These are phyloP conservation scores for Ommatoiulus sabulosus DNA, from an alignment of 2,888 invertebrate species.

Conservation along the genomic window DNA sequence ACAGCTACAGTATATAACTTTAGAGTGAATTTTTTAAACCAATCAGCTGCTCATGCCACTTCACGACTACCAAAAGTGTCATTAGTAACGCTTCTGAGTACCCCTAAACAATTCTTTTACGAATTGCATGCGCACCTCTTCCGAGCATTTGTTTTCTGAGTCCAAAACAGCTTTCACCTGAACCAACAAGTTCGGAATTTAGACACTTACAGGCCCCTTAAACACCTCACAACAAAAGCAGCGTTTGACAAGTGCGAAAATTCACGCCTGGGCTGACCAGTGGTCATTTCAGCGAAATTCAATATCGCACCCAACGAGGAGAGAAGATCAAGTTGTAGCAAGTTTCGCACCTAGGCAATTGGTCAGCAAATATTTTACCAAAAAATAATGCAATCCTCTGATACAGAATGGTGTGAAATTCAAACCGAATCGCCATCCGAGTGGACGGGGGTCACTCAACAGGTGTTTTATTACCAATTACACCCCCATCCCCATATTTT, in stretches of 20 bases:
- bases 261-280: slow-evolving; percentile 4
- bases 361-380: neutral
- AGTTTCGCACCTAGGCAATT: neutral
- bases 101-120: no score
- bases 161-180: neutral
- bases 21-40: no score
- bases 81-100: no score
- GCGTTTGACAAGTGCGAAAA: neutral
- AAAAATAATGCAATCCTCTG: neutral
- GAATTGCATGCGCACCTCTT: no score
- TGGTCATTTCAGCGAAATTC: neutral
- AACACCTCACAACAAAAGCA: neutral
- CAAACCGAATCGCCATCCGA: slow-evolving; percentile 1
- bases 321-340: no score
- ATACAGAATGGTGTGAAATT: neutral
- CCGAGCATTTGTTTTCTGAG: no score
- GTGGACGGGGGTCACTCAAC: slow-evolving; percentile 16
- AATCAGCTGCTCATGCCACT: no score
- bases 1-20: no score
- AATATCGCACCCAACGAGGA: neutral
- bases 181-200: neutral
- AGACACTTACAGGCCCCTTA: neutral
- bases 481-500: slow-evolving; percentile 1
- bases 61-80: no score
- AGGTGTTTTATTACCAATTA: slow-evolving; percentile 34